Percentiles rank a stretch among this genome's conserved stretches.
Conservation (phyloP, 2,113 vertebrate genomes). For the Entomyzon cyanotis region DNA sequence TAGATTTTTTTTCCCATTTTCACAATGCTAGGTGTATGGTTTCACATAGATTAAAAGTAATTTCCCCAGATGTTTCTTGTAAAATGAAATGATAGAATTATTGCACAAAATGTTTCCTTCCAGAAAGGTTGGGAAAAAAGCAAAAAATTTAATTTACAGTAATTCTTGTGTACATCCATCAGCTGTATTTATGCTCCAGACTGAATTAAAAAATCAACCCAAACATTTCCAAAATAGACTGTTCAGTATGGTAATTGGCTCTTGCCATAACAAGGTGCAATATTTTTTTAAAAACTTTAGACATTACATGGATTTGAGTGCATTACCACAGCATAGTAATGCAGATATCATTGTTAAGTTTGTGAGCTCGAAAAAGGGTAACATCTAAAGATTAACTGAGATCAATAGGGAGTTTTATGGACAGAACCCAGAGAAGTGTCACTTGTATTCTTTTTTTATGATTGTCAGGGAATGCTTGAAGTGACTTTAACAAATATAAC, state of each 20-base stretch:
- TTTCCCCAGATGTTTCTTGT: neutral
- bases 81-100: neutral
- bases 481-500: neutral
- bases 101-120: neutral
- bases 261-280: neutral
- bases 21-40: neutral
- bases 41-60: neutral
- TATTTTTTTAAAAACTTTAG: neutral
- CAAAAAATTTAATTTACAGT: neutral
- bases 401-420: neutral
- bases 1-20: neutral
- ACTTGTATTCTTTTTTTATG: neutral
- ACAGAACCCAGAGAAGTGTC: neutral
- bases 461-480: neutral
- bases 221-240: neutral
- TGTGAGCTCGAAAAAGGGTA: neutral
- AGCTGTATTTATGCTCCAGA: neutral
- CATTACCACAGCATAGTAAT: neutral
- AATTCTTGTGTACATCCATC: neutral
- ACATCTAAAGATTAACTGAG: neutral
- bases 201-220: neutral
- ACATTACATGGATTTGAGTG: neutral
- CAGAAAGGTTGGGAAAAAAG: neutral
- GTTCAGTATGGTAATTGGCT: neutral
- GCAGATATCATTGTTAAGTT: neutral